phyloP scores from a whole-genome alignment of 2,113 vertebrate species.

The Astatotilapia flaviijosephi region DNA sequence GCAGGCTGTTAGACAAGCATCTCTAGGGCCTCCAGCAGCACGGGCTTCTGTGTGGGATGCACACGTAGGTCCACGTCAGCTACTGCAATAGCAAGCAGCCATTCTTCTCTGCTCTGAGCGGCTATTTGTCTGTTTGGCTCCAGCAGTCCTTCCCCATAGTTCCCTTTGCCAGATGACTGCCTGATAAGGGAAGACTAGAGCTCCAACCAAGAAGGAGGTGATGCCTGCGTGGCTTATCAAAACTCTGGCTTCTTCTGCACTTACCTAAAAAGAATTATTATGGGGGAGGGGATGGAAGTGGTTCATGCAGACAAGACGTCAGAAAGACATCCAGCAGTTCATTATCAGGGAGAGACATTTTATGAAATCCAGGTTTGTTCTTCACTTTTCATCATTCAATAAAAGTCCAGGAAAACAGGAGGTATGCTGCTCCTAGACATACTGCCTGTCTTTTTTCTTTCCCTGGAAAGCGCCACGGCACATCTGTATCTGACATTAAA shows the following conservation, averaged over 20 bases:
- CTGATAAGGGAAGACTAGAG: constrained; percentile 22
- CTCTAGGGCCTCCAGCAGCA: constrained; percentile 52
- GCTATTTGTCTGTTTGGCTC: constrained; percentile 22
- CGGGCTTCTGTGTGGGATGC: not conserved
- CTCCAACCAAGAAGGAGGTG: not conserved
- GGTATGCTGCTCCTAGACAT: not conserved
- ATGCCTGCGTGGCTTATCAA: not conserved
- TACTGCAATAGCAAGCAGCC: constrained; percentile 8
- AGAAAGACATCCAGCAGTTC: not conserved
- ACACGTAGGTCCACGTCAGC: constrained; percentile 53
- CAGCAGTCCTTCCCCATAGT: not conserved
- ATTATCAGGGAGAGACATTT: not conserved
- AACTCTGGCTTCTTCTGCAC: not conserved
- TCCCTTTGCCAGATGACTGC: constrained; percentile 2
- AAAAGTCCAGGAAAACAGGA: not conserved
- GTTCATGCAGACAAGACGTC: not conserved
- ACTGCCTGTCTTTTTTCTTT: not conserved
- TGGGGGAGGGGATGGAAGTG: not conserved
- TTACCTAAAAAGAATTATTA: not conserved
- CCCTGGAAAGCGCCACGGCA: not conserved
- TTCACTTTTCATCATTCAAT: not conserved
- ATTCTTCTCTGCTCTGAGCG: constrained; percentile 10
- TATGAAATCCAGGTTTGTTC: not conserved
- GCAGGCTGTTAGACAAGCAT: constrained; percentile 18
- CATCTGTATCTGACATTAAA: constrained; percentile 11